Conservation (phyloP, 2,888 invertebrate species). For the Pteria penguin region DNA sequence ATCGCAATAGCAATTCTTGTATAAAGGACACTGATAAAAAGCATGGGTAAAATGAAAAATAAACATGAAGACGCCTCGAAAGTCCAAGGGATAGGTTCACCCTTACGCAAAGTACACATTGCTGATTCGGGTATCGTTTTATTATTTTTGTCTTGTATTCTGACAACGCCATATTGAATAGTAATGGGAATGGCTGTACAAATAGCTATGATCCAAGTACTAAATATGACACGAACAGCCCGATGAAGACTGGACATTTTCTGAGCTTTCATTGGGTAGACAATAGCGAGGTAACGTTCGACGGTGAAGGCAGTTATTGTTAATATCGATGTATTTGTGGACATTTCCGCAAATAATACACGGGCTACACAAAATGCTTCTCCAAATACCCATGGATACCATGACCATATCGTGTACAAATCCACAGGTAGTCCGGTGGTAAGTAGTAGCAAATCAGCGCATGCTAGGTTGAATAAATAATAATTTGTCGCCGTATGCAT, state of each 20-base stretch:
- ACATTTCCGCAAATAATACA: constrained; percentile 90
- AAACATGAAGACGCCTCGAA: constrained; percentile 85
- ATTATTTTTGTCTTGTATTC: constrained; percentile 66
- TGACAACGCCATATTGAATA: constrained; percentile 87
- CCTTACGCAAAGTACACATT: constrained; percentile 82
- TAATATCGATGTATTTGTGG: constrained; percentile 85
- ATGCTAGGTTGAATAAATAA: constrained; percentile 91
- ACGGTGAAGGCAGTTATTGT: constrained; percentile 92
- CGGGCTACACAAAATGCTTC: constrained; percentile 89
- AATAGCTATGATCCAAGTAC: constrained; percentile 88
- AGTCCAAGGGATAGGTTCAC: constrained; percentile 54
- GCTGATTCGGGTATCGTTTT: constrained; percentile 82
- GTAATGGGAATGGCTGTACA: constrained; percentile 85
- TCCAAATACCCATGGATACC: constrained; percentile 83
- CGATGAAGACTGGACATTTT: constrained; percentile 90
- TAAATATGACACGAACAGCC: constrained; percentile 88
- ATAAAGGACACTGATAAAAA: constrained; percentile 90
- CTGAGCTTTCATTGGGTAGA: constrained; percentile 90
- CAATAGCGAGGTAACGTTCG: constrained; percentile 92
- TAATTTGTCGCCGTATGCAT: constrained; percentile 84
- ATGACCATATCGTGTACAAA: constrained; percentile 82
- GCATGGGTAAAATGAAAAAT: constrained; percentile 93
- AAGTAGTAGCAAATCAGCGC: constrained; percentile 89
- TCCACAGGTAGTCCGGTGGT: constrained; percentile 91
- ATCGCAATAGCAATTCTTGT: constrained; percentile 78